Conservation (phyloP, 1,140 invertebrate genomes). For the Macrobrachium rosenbergii region DNA sequence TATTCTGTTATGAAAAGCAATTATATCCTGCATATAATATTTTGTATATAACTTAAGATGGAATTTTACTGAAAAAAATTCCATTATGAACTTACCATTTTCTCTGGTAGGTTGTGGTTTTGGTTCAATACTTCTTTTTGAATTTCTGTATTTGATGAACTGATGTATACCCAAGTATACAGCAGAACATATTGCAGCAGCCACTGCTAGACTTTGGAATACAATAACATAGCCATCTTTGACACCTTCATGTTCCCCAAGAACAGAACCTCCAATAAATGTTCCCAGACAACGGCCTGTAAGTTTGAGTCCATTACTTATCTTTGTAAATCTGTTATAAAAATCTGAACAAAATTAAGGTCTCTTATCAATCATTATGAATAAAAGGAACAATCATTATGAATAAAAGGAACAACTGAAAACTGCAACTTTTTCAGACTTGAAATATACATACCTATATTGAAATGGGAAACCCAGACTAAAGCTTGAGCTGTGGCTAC, state of each 20-base stretch:
- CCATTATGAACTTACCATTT: slow-evolving; percentile 40
- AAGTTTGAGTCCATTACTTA: background rate
- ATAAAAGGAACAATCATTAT: slow-evolving; percentile 9
- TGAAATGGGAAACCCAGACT: slow-evolving; percentile 85
- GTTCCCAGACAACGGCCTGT: slow-evolving; percentile 63
- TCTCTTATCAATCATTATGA: background rate
- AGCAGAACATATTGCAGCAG: slow-evolving; percentile 54
- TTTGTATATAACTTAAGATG: background rate
- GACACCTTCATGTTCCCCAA: slow-evolving; percentile 20
- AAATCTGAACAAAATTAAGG: background rate
- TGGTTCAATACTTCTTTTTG: slow-evolving; percentile 11
- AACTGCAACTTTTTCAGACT: background rate
- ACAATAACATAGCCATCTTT: slow-evolving; percentile 56
- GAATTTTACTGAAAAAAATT: background rate
- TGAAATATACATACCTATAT: slow-evolving; percentile 76
- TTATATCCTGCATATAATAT: too few species aligned
- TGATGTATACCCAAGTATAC: slow-evolving; percentile 58
- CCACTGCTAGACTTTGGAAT: slow-evolving; percentile 56
- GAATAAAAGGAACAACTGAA: slow-evolving; percentile 1
- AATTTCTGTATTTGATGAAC: slow-evolving; percentile 38
- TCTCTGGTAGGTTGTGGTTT: slow-evolving; percentile 43
- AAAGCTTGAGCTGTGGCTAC: slow-evolving; percentile 86
- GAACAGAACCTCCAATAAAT: slow-evolving; percentile 44
- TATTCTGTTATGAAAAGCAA: too few species aligned
- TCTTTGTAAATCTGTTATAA: background rate